A percentile compares a stretch with the other conserved stretches of the same genome.
phyloP scores from a whole-genome alignment of 2,888 invertebrate genomes.

The Anoncus sp. region DNA sequence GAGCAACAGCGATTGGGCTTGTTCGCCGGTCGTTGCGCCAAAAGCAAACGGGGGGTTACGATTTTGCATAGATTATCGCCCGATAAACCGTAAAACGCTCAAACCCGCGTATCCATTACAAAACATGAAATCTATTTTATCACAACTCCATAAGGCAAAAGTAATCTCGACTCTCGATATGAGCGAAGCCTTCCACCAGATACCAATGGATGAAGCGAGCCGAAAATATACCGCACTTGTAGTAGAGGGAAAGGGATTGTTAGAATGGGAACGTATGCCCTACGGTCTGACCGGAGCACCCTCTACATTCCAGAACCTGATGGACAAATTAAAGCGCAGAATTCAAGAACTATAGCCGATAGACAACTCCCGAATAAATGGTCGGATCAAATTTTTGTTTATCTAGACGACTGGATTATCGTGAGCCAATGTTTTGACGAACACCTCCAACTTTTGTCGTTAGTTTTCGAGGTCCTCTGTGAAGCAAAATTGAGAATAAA shows the following conservation, averaged over 20 bases:
- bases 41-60: neutral
- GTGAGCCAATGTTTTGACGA: conserved; percentile 4
- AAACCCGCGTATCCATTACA: neutral
- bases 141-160: neutral
- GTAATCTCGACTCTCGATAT: neutral
- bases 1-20: no score
- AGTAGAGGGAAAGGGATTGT: conserved; percentile 52
- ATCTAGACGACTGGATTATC: conserved; percentile 7
- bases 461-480: conserved; percentile 3
- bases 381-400: no score
- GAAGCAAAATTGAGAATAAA: no score
- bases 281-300: no score
- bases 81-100: no score
- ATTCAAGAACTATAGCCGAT: neutral
- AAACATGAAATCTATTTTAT: neutral
- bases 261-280: conserved; percentile 55
- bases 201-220: no score
- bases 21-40: neutral
- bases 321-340: conserved; percentile 28
- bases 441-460: neutral
- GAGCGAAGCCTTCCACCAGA: no score
- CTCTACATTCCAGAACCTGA: conserved; percentile 55
- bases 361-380: conserved; percentile 5
- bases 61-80: no score
- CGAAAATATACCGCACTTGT: conserved; percentile 59